phyloP scores from a whole-genome alignment of 2,888 invertebrate species.

The Hipparchia semele region DNA sequence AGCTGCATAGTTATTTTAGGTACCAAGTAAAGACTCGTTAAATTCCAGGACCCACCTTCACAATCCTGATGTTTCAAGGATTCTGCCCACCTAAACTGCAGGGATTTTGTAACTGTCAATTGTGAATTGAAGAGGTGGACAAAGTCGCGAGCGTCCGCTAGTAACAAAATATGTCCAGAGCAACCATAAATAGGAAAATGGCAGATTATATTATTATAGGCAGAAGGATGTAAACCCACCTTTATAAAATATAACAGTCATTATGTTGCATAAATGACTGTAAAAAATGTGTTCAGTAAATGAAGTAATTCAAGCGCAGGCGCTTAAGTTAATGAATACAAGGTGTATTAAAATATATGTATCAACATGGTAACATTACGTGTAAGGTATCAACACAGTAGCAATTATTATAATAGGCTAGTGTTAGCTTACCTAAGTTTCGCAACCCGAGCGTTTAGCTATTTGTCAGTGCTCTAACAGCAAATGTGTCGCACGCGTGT shows the following conservation, averaged over 20 bases:
- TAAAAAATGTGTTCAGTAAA: constrained; percentile 16
- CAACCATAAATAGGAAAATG: too few species aligned
- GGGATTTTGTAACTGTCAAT: too few species aligned
- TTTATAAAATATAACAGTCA: not conserved
- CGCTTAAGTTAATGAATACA: constrained; percentile 24
- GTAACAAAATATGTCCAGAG: too few species aligned
- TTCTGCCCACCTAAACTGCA: too few species aligned
- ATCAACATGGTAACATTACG: too few species aligned
- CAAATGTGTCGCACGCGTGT: constrained; percentile 19
- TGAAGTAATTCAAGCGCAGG: constrained; percentile 22
- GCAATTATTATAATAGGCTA: constrained; percentile 22
- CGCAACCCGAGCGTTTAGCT: constrained; percentile 35
- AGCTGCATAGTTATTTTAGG: too few species aligned
- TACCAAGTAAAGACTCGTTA: too few species aligned
- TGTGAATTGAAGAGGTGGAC: too few species aligned
- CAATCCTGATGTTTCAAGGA: too few species aligned
- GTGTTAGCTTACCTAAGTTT: constrained; percentile 37
- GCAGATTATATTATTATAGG: not conserved
- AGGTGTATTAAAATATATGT: not conserved
- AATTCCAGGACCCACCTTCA: too few species aligned
- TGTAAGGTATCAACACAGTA: constrained; percentile 11
- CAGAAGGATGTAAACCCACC: not conserved
- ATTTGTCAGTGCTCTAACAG: constrained; percentile 39
- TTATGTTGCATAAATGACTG: constrained; percentile 14
- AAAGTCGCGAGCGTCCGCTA: too few species aligned